Evolutionary conservation across 2,797 vertebrate species (phyloP).

Genomic region (Labeo calbasu): DNA sequence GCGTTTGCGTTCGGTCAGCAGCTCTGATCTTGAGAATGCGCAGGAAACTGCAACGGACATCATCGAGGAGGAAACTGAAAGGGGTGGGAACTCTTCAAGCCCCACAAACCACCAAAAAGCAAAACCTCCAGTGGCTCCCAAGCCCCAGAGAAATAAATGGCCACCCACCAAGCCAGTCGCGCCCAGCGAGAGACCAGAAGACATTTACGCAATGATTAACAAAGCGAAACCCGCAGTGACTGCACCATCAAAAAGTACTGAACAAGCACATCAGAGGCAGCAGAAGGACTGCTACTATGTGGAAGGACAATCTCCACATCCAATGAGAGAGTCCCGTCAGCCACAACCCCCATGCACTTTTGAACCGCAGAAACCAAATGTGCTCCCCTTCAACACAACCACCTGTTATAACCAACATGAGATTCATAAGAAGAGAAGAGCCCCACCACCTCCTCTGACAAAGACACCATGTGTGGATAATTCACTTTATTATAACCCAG

Average conservation of each 20-base stretch:
- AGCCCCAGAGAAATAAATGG: slow-evolving; percentile 79
- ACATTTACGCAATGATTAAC: slow-evolving; percentile 67
- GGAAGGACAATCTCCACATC: slow-evolving; percentile 4
- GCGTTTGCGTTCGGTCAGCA: slow-evolving; percentile 76
- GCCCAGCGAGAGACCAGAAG: slow-evolving; percentile 17
- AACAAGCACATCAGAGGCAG: slow-evolving; percentile 19
- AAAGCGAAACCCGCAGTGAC: slow-evolving; percentile 72
- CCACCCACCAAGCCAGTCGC: slow-evolving; percentile 69
- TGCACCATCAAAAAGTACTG: slow-evolving; percentile 43
- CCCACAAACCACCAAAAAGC: slow-evolving; percentile 70
- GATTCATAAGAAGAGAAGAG: slow-evolving; percentile 76
- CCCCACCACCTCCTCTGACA: slow-evolving; percentile 82
- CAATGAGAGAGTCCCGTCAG: slow-evolving; percentile 46
- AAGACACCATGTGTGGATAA: slow-evolving; percentile 82
- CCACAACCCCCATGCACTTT: slow-evolving; percentile 56
- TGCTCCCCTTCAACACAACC: slow-evolving; percentile 61
- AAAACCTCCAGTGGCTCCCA: slow-evolving; percentile 85
- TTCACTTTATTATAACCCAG: slow-evolving; percentile 58
- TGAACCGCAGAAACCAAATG: not conserved
- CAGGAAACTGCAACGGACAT: slow-evolving; percentile 62
- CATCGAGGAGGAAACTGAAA: slow-evolving; percentile 66
- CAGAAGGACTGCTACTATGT: slow-evolving; percentile 4
- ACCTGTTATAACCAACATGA: slow-evolving; percentile 52
- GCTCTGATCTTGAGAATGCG: slow-evolving; percentile 76
- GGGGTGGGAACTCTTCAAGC: slow-evolving; percentile 11